Evolutionary conservation across 2,113 vertebrate species (phyloP).

Genomic region (Athene cunicularia): DNA sequence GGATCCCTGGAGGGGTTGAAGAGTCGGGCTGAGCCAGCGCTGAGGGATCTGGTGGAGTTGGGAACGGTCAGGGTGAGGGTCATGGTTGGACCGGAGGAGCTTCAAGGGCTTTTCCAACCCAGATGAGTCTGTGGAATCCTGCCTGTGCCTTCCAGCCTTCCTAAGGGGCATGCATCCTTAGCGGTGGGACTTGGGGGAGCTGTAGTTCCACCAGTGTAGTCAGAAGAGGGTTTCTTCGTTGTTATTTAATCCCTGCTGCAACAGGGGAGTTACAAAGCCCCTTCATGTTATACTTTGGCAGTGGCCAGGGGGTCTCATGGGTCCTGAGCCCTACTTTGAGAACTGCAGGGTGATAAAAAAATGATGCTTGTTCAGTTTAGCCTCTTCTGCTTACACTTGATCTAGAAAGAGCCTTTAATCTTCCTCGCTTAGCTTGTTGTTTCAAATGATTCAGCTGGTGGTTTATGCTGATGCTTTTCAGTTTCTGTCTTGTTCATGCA

Average conservation of each 20-base stretch:
- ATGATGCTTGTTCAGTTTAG: not conserved
- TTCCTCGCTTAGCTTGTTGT: not conserved
- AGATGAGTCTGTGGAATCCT: too few relatives aligned
- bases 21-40: too few relatives aligned
- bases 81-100: too few relatives aligned
- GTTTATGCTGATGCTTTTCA: not conserved
- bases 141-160: not conserved
- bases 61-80: too few relatives aligned
- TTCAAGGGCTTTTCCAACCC: too few relatives aligned
- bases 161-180: rapidly evolving
- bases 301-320: not conserved
- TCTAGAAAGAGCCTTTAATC: not conserved
- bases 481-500: not conserved
- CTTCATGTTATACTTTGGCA: not conserved
- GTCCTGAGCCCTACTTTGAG: not conserved
- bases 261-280: not conserved
- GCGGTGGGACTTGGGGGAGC: not conserved
- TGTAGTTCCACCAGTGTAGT: rapidly evolving
- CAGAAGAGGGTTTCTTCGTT: not conserved
- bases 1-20: too few relatives aligned
- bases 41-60: too few relatives aligned
- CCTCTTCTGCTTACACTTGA: not conserved
- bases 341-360: not conserved
- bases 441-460: not conserved
- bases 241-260: not conserved